Evolutionary conservation across 2,797 vertebrate species (phyloP).

Genomic region (Typhlichthys subterraneus): DNA sequence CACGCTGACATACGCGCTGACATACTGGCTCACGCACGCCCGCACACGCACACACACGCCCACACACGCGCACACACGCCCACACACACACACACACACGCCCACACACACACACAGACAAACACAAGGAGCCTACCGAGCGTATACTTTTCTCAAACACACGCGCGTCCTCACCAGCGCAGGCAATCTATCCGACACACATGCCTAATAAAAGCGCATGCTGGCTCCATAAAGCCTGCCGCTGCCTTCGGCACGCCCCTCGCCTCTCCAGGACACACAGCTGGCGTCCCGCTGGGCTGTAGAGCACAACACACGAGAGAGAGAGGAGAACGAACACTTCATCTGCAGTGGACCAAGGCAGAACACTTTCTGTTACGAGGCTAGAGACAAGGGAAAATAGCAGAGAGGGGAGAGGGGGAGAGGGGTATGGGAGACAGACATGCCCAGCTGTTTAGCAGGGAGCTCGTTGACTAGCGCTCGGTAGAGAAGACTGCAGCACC

Average conservation of each 20-base stretch:
- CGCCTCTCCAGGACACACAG: slow-evolving; percentile 35
- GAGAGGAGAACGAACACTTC: slow-evolving; percentile 21
- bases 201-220: slow-evolving; percentile 43
- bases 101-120: slow-evolving; percentile 27
- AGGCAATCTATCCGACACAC: slow-evolving; percentile 23
- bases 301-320: slow-evolving; percentile 34
- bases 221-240: slow-evolving; percentile 47
- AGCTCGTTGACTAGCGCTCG: slow-evolving; percentile 39
- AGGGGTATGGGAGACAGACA: slow-evolving; percentile 51
- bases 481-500: slow-evolving; percentile 21
- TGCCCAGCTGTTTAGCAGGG: slow-evolving; percentile 50
- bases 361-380: slow-evolving; percentile 33
- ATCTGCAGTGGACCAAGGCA: slow-evolving; percentile 18
- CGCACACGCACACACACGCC: slow-evolving; percentile 26
- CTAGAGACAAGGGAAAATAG: slow-evolving; percentile 8
- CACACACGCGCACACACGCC: slow-evolving; percentile 29
- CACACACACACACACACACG: slow-evolving; percentile 25
- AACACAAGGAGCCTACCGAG: slow-evolving; percentile 21
- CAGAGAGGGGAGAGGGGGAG: slow-evolving; percentile 13
- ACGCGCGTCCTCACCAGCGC: not conserved
- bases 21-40: slow-evolving; percentile 24
- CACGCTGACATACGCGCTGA: slow-evolving; percentile 32
- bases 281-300: slow-evolving; percentile 29
- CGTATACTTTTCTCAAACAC: slow-evolving; percentile 24
- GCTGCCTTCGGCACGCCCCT: slow-evolving; percentile 43